Conservation (phyloP, 2,113 vertebrate species). For the Oreotrochilus melanogaster region DNA sequence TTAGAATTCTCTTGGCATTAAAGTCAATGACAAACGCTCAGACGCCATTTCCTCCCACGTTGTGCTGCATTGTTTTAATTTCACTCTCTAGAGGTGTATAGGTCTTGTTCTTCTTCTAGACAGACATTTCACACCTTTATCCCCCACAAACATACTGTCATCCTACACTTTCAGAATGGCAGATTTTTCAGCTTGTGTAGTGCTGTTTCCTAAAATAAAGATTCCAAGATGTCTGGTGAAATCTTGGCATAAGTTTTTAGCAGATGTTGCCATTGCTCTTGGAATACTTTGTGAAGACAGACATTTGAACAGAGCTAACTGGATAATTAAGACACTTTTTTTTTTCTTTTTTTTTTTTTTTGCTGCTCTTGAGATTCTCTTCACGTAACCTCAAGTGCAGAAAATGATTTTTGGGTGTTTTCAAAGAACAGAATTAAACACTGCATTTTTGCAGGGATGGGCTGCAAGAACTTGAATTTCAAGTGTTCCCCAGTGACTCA, state of each 20-base stretch:
- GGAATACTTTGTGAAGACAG: slow-evolving; percentile 49
- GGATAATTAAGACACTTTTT: slow-evolving; percentile 7
- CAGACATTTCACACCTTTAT: slow-evolving; percentile 79
- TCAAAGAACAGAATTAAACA: background rate
- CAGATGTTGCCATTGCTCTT: slow-evolving; percentile 77
- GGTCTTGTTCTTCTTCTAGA: slow-evolving; percentile 77
- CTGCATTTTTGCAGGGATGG: slow-evolving; percentile 6
- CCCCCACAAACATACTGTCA: slow-evolving; percentile 76
- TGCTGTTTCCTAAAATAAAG: slow-evolving; percentile 78
- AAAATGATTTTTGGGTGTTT: slow-evolving; percentile 1
- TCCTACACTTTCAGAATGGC: slow-evolving; percentile 74
- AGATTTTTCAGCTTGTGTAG: slow-evolving; percentile 67
- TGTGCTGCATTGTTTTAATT: slow-evolving; percentile 75
- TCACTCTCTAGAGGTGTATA: slow-evolving; percentile 71
- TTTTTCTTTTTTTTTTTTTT: background rate
- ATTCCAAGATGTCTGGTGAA: slow-evolving; percentile 72
- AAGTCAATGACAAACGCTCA: slow-evolving; percentile 66
- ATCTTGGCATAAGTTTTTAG: slow-evolving; percentile 73
- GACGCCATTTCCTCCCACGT: slow-evolving; percentile 61
- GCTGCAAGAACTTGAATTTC: slow-evolving; percentile 17
- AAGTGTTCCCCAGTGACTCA: slow-evolving; percentile 47
- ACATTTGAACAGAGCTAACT: slow-evolving; percentile 43
- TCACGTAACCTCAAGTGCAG: background rate
- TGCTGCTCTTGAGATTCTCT: slow-evolving; percentile 18
- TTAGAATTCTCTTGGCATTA: slow-evolving; percentile 57